phyloP scores from a whole-genome alignment of 2,888 invertebrate species.

The Hemistola chrysoprasaria region DNA sequence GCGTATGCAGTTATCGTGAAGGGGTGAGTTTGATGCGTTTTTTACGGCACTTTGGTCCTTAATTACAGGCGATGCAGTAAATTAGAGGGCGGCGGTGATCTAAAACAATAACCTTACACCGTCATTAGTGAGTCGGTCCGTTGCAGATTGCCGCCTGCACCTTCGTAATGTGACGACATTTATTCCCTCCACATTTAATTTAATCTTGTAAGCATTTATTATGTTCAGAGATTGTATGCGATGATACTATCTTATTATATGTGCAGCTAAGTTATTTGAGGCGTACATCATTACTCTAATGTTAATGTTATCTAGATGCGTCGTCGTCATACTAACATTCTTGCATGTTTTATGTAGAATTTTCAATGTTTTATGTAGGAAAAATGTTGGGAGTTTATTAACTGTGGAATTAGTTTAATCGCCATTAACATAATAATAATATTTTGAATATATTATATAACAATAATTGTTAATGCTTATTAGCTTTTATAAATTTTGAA shows the following conservation, averaged over 20 bases:
- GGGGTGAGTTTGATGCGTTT: constrained; percentile 67
- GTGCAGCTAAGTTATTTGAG: constrained; percentile 32
- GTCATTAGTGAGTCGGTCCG: constrained; percentile 60
- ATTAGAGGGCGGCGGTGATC: constrained; percentile 76
- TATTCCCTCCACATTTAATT: constrained; percentile 50
- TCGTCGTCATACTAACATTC: constrained; percentile 1
- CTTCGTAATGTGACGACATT: constrained; percentile 74
- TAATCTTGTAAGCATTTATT: constrained; percentile 56
- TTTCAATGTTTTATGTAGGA: too few species aligned
- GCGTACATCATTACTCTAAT: constrained; percentile 21
- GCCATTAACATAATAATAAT: too few species aligned
- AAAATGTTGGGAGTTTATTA: too few species aligned
- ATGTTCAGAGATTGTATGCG: constrained; percentile 39
- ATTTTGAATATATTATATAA: too few species aligned
- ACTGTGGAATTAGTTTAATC: too few species aligned
- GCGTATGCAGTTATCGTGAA: constrained; percentile 62
- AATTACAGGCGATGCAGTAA: constrained; percentile 70
- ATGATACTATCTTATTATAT: constrained; percentile 29
- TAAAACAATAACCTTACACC: constrained; percentile 76
- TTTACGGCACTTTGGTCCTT: constrained; percentile 55
- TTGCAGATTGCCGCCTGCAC: constrained; percentile 56
- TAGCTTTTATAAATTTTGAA: too few species aligned
- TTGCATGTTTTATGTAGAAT: neutral
- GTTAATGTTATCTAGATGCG: constrained; percentile 19
- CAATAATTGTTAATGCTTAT: too few species aligned